phyloP scores from a whole-genome alignment of 2,113 vertebrate genomes.

The Anthoscopus minutus region DNA sequence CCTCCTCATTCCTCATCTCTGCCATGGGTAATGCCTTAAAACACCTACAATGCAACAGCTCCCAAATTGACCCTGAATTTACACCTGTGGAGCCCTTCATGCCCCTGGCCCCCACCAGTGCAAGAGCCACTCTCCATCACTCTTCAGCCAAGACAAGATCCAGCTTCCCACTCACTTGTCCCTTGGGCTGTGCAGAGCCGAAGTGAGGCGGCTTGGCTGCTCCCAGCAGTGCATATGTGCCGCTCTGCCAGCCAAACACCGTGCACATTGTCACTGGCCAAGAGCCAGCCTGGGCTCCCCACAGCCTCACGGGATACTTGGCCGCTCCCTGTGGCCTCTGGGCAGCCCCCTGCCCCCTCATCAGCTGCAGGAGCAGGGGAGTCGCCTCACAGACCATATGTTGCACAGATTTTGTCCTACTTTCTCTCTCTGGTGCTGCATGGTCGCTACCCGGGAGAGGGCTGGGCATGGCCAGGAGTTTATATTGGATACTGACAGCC shows the following conservation, averaged over 20 bases:
- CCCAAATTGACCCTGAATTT: not conserved
- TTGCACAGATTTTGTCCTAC: not conserved
- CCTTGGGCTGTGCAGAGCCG: not conserved
- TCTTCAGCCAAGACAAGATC: not conserved
- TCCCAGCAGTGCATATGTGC: not conserved
- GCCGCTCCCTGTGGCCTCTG: not conserved
- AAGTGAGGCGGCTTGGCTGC: not conserved
- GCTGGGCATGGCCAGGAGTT: not conserved
- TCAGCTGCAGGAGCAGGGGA: not conserved
- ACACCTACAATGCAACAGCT: not conserved
- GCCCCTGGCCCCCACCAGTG: accelerated
- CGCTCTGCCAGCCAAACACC: not conserved
- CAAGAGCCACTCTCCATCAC: not conserved
- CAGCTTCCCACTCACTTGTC: not conserved
- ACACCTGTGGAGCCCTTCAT: not conserved
- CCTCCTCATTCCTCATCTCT: not conserved
- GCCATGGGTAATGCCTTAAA: not conserved
- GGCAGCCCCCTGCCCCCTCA: accelerated
- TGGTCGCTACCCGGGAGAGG: not conserved
- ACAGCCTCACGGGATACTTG: not conserved
- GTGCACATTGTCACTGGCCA: accelerated
- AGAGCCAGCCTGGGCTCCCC: not conserved
- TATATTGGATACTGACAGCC: not conserved
- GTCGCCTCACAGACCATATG: accelerated
- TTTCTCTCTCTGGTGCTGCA: not conserved